Evolutionary conservation across 2,113 vertebrate species (phyloP), one percentile per base, ranked within the genome.

Genomic region (Bubo scandiacus): DNA sequence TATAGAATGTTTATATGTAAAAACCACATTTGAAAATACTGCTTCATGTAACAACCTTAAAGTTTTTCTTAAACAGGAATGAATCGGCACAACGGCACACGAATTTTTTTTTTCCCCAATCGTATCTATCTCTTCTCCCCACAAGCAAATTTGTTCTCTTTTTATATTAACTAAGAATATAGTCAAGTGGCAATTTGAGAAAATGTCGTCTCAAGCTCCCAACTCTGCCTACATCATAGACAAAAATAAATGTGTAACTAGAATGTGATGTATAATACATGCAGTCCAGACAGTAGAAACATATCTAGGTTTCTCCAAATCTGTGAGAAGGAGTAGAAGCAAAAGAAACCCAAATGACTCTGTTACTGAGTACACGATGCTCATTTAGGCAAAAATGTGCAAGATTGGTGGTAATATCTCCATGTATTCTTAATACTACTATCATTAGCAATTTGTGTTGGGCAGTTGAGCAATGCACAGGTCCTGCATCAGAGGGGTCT

Each of bases 161-260:
- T 90, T 86, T 71, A 52, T 21, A 5, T 81, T 86, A 47, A 52
- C 26, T 70, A 72, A 81, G 42, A 78, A 84, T 73, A 49, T 18
- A 83, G 26, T 38, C 19, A 82, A 58, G 65, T 78, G 67, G 26
- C 51, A 90, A 10, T 93, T 81, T 66, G 51, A 78, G 59, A 86
- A 73, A 88, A 74, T 86, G 54, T 17, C 0, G 0, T 51, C 65
- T 93, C 38, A 61, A 59, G 30, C 62, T 96, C 77, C 81, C 43
- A 78, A 22, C 15, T 84, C 92, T 96, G 77, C 90, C 80, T 95
- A 78, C 88, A 74, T 67, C 29, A 34, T 12, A 36, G 80, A 52
- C 52, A 88, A 79, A 96, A 96, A 93, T 94, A 96, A 84, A 91
- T 6, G 47, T 92, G 70, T 92, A 87, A 87, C 73, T 92, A 87